phyloP scores from a whole-genome alignment of 2,113 vertebrate species.

The Bujurquina vittata region DNA sequence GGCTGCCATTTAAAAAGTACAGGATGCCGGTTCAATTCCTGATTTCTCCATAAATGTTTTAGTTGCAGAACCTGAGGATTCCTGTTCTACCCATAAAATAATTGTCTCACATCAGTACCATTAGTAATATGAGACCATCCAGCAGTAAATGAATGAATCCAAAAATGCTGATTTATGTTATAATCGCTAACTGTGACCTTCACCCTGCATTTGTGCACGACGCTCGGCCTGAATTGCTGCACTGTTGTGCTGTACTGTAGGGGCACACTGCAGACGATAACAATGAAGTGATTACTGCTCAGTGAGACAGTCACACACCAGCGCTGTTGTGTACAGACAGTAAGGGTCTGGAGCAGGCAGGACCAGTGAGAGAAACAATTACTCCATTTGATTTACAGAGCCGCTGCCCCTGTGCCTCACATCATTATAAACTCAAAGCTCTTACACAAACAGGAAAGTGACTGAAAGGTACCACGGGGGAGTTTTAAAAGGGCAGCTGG shows the following conservation, averaged over 20 bases:
- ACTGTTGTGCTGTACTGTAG: neutral
- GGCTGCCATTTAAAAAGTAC: too few species aligned
- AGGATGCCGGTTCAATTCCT: too few species aligned
- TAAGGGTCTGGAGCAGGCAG: neutral
- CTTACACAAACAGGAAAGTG: conserved; percentile 20
- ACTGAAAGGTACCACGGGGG: conserved; percentile 17
- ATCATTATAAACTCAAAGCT: conserved; percentile 1
- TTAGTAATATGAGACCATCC: too few species aligned
- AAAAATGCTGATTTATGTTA: neutral
- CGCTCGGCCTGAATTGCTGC: neutral
- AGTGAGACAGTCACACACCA: conserved; percentile 5
- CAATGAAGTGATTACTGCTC: conserved; percentile 5
- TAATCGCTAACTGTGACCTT: too few species aligned
- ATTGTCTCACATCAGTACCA: too few species aligned
- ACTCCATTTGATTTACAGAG: neutral
- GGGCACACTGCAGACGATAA: neutral
- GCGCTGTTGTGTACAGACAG: conserved; percentile 4
- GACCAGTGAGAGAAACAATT: conserved; percentile 3
- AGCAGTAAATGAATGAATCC: too few species aligned
- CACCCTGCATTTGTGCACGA: neutral
- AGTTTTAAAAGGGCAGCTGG: conserved; percentile 13
- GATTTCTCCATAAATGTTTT: too few species aligned
- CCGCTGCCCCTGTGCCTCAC: neutral
- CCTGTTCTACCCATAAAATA: too few species aligned
- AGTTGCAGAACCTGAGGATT: too few species aligned